A percentile compares a stretch with the other conserved stretches of the same genome.
Evolutionary conservation across 2,888 invertebrate species (phyloP).

Genomic region (Leptarthrus brevirostris): DNA sequence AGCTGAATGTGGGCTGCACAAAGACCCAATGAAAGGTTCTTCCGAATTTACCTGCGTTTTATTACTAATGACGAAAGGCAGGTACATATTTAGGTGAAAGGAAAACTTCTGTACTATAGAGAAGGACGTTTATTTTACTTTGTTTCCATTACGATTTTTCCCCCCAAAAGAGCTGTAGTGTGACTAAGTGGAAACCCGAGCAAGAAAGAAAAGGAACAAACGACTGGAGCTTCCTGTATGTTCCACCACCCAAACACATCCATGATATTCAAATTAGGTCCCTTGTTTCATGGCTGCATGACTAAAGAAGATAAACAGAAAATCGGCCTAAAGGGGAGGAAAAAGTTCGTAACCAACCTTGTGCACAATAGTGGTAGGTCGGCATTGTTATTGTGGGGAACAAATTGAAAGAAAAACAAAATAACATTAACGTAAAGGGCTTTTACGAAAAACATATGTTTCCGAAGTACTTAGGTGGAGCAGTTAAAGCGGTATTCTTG

Average conservation of each 20-base stretch:
- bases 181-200: conserved; percentile 23
- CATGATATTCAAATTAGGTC: conserved; percentile 45
- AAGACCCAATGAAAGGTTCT: not conserved
- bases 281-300: conserved; percentile 33
- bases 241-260: conserved; percentile 15
- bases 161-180: not conserved
- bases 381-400: conserved; percentile 9
- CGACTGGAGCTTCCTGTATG: conserved; percentile 13
- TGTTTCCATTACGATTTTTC: not conserved
- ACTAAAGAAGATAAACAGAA: conserved; percentile 40
- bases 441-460: conserved; percentile 50
- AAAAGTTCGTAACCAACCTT: conserved; percentile 6
- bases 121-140: not conserved
- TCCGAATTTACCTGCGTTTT: conserved; percentile 30
- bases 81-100: not conserved
- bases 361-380: not conserved
- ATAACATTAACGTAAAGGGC: conserved; percentile 39
- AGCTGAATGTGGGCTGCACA: not conserved
- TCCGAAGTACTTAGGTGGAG: conserved; percentile 46
- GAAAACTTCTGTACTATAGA: not conserved
- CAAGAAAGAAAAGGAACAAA: conserved; percentile 12
- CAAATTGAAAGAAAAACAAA: conserved; percentile 51
- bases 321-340: conserved; percentile 28
- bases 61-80: conserved; percentile 4
- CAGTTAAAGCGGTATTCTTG: conserved; percentile 39